Conservation (phyloP, 2,888 invertebrate genomes). For the Orgyia antiqua region DNA sequence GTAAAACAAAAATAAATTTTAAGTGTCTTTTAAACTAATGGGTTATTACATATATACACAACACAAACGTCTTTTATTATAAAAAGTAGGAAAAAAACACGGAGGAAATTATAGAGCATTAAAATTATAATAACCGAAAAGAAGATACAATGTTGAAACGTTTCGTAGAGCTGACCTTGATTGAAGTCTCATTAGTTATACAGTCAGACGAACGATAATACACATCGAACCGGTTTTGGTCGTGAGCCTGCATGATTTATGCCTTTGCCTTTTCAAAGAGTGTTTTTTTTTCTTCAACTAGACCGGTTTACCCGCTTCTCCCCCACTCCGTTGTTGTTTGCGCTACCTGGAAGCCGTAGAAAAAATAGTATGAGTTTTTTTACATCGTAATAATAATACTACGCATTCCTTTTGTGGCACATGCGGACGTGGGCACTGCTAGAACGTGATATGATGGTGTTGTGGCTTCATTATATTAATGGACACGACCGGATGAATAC, state of each 20-base stretch:
- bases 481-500: slow-evolving; percentile 69
- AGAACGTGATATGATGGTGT: slow-evolving; percentile 65
- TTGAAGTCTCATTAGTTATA: slow-evolving; percentile 70
- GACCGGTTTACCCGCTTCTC: slow-evolving; percentile 60
- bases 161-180: slow-evolving; percentile 62
- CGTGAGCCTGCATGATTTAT: slow-evolving; percentile 74
- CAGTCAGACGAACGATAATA: slow-evolving; percentile 44
- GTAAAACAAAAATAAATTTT: too few relatives aligned
- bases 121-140: slow-evolving; percentile 16
- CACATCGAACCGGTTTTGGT: slow-evolving; percentile 56
- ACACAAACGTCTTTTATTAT: too few relatives aligned
- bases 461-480: slow-evolving; percentile 75
- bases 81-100: too few relatives aligned
- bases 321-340: slow-evolving; percentile 51
- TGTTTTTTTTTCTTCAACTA: slow-evolving; percentile 36
- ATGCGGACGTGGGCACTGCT: slow-evolving; percentile 65
- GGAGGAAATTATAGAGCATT: too few relatives aligned
- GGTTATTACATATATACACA: too few relatives aligned
- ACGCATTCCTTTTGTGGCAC: slow-evolving; percentile 71
- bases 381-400: slow-evolving; percentile 69
- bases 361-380: slow-evolving; percentile 68
- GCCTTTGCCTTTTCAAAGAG: slow-evolving; percentile 58
- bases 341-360: slow-evolving; percentile 65
- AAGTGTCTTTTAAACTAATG: too few relatives aligned
- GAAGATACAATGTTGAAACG: slow-evolving; percentile 45